phyloP scores from a whole-genome alignment of 2,888 invertebrate species.

The Melanchra persicariae region DNA sequence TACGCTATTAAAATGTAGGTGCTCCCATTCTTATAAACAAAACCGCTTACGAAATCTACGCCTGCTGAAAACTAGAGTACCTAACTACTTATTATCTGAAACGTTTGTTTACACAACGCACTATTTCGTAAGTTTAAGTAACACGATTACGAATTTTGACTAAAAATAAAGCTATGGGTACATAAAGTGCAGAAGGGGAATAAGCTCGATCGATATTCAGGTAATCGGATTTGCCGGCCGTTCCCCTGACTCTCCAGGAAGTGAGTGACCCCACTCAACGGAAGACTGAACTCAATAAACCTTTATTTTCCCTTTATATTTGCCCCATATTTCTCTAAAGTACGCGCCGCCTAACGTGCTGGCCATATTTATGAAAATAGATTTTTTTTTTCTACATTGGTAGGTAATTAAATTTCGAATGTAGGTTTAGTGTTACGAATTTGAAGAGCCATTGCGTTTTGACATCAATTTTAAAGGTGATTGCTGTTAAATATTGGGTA shows the following conservation, averaged over 20 bases:
- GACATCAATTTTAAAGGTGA: conserved; percentile 40
- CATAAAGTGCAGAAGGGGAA: conserved; percentile 69
- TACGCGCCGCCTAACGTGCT: conserved; percentile 35
- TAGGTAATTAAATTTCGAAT: conserved; percentile 50
- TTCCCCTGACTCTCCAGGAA: conserved; percentile 82
- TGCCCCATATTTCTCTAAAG: conserved; percentile 62
- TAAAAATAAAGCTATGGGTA: conserved; percentile 46
- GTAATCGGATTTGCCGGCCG: conserved; percentile 82
- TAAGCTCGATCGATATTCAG: conserved; percentile 78
- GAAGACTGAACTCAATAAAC: conserved; percentile 82
- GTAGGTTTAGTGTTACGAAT: conserved; percentile 55
- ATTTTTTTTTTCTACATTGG: conserved; percentile 33
- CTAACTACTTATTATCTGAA: conserved; percentile 10
- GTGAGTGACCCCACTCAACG: conserved; percentile 84
- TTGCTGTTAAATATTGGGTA: conserved; percentile 35
- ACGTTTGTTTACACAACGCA: conserved; percentile 50
- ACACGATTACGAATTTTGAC: conserved; percentile 45
- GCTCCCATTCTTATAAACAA: conserved; percentile 47
- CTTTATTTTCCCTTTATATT: conserved; percentile 75
- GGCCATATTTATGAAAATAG: conserved; percentile 51
- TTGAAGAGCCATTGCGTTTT: conserved; percentile 45
- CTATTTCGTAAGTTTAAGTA: conserved; percentile 39
- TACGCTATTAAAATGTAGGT: conserved; percentile 14
- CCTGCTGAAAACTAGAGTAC: conserved; percentile 52
- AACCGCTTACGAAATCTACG: conserved; percentile 50